A percentile compares a stretch with the other conserved stretches of the same genome.
Evolutionary conservation across 2,797 vertebrate genomes (phyloP).

Genomic region (Amazona finschi): DNA sequence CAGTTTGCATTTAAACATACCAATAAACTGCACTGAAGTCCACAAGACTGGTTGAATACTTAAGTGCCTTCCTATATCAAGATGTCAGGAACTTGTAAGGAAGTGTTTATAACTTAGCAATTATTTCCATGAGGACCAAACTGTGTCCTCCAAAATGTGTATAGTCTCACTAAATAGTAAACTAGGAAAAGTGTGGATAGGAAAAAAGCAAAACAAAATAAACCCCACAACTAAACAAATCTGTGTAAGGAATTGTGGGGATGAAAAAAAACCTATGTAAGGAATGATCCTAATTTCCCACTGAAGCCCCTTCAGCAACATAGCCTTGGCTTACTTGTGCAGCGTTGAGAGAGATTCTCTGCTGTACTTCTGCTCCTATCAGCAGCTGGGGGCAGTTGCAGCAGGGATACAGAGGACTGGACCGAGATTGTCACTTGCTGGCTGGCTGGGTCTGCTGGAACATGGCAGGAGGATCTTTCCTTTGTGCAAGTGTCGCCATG

Average conservation of each 20-base stretch:
- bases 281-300: background rate
- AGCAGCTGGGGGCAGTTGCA: background rate
- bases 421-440: background rate
- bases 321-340: background rate
- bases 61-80: background rate
- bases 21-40: background rate
- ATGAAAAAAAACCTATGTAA: background rate
- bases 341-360: background rate
- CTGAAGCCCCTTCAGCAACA: background rate
- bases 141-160: background rate
- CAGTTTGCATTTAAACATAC: slow-evolving; percentile 8
- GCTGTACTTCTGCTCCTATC: background rate
- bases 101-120: background rate
- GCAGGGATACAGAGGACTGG: background rate
- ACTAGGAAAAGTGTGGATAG: background rate
- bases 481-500: background rate
- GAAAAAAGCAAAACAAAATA: background rate
- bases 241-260: background rate
- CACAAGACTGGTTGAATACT: background rate
- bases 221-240: background rate
- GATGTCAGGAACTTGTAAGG: background rate
- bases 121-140: background rate
- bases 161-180: background rate
- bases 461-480: background rate
- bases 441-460: background rate